Conservation (phyloP, 2,113 vertebrate species). For the Panurus biarmicus region DNA sequence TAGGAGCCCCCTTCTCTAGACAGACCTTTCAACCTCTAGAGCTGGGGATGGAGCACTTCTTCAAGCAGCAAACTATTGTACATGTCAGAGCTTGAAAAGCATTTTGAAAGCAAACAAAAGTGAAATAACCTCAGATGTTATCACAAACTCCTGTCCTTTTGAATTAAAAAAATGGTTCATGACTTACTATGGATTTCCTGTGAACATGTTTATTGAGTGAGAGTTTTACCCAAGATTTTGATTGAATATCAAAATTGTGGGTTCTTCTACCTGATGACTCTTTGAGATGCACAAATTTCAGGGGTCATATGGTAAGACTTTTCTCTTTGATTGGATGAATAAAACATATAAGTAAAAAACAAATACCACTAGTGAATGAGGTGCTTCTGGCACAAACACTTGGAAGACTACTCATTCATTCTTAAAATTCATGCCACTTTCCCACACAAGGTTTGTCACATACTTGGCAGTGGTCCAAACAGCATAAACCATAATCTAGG, state of each 20-base stretch:
- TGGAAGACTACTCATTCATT: conserved; percentile 38
- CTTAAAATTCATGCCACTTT: conserved; percentile 62
- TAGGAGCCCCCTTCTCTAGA: not conserved
- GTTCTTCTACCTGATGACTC: not conserved
- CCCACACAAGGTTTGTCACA: conserved; percentile 40
- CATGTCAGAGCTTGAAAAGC: not conserved
- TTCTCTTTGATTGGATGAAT: not conserved
- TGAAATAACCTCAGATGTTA: not conserved
- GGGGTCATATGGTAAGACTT: not conserved
- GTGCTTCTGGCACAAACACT: conserved; percentile 45
- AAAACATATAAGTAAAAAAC: conserved; percentile 6
- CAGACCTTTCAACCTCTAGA: not conserved
- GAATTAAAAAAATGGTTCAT: not conserved
- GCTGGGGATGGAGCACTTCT: not conserved
- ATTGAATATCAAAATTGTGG: not conserved
- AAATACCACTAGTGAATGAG: conserved; percentile 38
- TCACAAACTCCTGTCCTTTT: not conserved
- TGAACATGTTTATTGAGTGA: not conserved
- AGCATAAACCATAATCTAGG: conserved; percentile 25
- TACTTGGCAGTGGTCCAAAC: conserved; percentile 28
- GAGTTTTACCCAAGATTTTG: not conserved
- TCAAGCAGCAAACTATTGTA: not conserved
- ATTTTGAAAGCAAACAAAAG: not conserved
- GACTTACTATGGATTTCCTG: not conserved
- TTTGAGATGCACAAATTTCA: not conserved